These are phyloP conservation scores for Plotosus lineatus DNA, from an alignment of 2,113 vertebrate species.

Conservation along the genomic window DNA sequence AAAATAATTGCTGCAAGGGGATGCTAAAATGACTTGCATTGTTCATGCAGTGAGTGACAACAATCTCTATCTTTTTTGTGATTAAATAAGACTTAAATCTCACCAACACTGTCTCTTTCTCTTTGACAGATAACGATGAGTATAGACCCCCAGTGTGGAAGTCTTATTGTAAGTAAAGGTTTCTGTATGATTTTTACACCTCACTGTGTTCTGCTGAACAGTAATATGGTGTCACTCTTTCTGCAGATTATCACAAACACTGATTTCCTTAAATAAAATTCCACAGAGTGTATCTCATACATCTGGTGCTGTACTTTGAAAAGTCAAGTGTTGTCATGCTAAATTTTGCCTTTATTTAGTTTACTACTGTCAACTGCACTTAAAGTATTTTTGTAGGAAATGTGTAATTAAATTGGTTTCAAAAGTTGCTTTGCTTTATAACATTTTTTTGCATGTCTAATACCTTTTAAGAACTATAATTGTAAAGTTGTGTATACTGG, in stretches of 20 bases:
- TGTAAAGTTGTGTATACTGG: not conserved
- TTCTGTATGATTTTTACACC: not conserved
- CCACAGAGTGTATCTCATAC: not conserved
- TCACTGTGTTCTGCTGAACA: not conserved
- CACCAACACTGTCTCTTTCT: constrained; percentile 24
- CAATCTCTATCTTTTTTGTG: too few relatives aligned
- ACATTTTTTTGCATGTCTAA: not conserved
- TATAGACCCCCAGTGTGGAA: constrained; percentile 90
- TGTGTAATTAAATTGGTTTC: not conserved
- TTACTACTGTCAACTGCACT: not conserved
- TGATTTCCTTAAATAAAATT: not conserved
- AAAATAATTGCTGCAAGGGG: too few relatives aligned
- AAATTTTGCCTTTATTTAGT: not conserved
- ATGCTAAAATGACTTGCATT: too few relatives aligned
- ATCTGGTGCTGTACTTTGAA: not conserved
- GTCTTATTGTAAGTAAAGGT: constrained; percentile 82
- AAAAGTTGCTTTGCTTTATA: not conserved
- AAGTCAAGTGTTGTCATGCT: not conserved
- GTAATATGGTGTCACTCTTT: not conserved
- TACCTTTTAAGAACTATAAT: not conserved
- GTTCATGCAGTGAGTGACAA: too few relatives aligned
- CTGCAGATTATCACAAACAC: not conserved
- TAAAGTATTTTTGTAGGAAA: not conserved
- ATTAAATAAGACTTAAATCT: too few relatives aligned
- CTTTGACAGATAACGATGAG: constrained; percentile 86